A percentile compares a stretch with the other conserved stretches of the same genome.
phyloP scores from a whole-genome alignment of 1,140 invertebrate species.

The Cyphomyrmex costatus region DNA sequence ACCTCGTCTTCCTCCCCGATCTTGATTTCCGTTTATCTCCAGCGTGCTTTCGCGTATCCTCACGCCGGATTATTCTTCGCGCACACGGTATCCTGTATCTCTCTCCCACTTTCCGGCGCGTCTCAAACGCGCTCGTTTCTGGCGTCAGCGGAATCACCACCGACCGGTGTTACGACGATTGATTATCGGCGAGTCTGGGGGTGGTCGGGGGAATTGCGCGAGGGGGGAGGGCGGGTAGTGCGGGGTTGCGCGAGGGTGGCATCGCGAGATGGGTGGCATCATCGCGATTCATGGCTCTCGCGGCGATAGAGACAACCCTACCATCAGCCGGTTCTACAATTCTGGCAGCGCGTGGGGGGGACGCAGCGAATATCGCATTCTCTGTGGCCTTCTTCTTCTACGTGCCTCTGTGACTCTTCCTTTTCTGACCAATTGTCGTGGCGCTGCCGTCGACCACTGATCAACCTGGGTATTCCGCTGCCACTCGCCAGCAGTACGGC shows the following conservation, averaged over 20 bases:
- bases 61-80: constrained; percentile 13
- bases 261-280: constrained; percentile 79
- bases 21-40: constrained; percentile 1
- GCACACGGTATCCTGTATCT: neutral
- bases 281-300: constrained; percentile 84
- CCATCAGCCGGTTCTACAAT: constrained; percentile 75
- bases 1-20: neutral
- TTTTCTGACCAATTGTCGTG: constrained; percentile 83
- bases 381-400: constrained; percentile 49
- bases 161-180: constrained; percentile 86
- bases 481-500: constrained; percentile 33
- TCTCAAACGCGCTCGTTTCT: constrained; percentile 73
- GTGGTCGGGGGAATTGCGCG: constrained; percentile 51
- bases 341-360: constrained; percentile 50
- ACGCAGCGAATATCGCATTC: constrained; percentile 73
- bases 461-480: constrained; percentile 55
- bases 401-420: constrained; percentile 32
- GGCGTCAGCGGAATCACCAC: constrained; percentile 82
- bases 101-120: constrained; percentile 72
- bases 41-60: constrained; percentile 23
- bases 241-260: constrained; percentile 73
- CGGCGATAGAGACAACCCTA: constrained; percentile 72
- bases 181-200: constrained; percentile 83
- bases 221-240: constrained; percentile 72
- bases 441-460: constrained; percentile 81